These are phyloP conservation scores for Strix occidentalis DNA, from an alignment of 2,797 vertebrate species.

Conservation along the genomic window DNA sequence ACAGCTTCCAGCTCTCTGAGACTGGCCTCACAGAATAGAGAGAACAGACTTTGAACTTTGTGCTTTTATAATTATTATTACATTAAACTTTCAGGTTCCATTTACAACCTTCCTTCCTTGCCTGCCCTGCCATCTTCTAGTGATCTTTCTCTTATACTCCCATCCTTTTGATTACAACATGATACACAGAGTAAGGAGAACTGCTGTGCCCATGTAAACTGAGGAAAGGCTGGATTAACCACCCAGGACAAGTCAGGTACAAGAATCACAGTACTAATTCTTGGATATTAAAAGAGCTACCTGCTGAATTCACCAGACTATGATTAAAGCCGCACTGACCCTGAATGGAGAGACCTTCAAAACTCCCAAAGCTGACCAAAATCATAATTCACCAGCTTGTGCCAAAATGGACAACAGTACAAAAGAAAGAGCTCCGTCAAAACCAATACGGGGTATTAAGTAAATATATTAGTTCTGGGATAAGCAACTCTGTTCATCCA, in stretches of 20 bases:
- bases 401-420: background rate
- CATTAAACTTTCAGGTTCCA: constrained; percentile 57
- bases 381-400: background rate
- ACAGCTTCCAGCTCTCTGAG: constrained; percentile 81
- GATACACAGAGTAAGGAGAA: constrained; percentile 8
- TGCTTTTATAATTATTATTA: constrained; percentile 57
- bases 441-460: background rate
- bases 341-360: background rate
- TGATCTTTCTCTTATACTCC: constrained; percentile 21
- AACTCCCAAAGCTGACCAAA: background rate
- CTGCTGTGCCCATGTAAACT: background rate
- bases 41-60: constrained; percentile 39
- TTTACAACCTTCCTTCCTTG: constrained; percentile 36
- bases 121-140: constrained; percentile 24
- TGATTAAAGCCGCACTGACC: background rate
- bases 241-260: constrained; percentile 13
- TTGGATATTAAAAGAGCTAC: constrained; percentile 6
- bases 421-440: background rate
- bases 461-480: background rate
- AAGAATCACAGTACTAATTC: background rate
- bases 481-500: background rate
- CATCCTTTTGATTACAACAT: constrained; percentile 24
- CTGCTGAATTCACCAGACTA: constrained; percentile 40
- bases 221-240: constrained; percentile 21
- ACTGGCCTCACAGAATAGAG: constrained; percentile 75